Evolutionary conservation across 1,140 invertebrate species (phyloP), one percentile per base, ranked within the genome.

Genomic region (Eriosoma lanigerum): DNA sequence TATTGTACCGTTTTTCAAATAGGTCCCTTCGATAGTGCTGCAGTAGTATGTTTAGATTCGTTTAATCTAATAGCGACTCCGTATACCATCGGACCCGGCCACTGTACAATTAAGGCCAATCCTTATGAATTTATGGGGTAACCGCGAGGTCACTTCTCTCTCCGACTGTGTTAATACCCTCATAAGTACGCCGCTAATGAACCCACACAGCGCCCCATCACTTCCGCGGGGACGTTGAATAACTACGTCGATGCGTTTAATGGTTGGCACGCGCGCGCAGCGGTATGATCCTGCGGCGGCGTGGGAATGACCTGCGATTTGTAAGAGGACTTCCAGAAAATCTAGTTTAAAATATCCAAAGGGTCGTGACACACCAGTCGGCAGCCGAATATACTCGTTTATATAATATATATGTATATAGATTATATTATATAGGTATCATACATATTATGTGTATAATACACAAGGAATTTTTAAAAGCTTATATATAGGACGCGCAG

Each of bases 41-140:
- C n/a, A n/a, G n/a, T n/a, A 48, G 21, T 46, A 44, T 48, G 44
- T 17, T 64, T 48, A 70, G 21, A 50, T 32, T 29, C 48, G 46
- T 50, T 48, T 72, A 72, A 72, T 48, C 68, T 72, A 70, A 46
- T 26, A 48, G 70, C 48, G 48, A 52, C 17, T 73, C 50, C 50
- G n/a, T 21, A 56, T 21, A 9, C n/a, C n/a, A n/a, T n/a, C n/a
- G n/a, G n/a, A n/a, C 32, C 8, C 3, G 32, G 32, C 32, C 3
- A 8, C 32, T 38, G 8, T 21, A 54, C 29, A 9, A 10, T 64
- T 38, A 73, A 21, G 24, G 52, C 70, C 70, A 38, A 73, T 73
- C 70, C 70, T 73, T 73, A 73, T 56, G 52, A 73, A 73, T 73
- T 73, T 73, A 73, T 73, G 70, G 70, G 52, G 50, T 24, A 48